A percentile compares a stretch with the other conserved stretches of the same genome.
Conservation (phyloP, 2,113 vertebrate species). For the Perccottus glenii region DNA sequence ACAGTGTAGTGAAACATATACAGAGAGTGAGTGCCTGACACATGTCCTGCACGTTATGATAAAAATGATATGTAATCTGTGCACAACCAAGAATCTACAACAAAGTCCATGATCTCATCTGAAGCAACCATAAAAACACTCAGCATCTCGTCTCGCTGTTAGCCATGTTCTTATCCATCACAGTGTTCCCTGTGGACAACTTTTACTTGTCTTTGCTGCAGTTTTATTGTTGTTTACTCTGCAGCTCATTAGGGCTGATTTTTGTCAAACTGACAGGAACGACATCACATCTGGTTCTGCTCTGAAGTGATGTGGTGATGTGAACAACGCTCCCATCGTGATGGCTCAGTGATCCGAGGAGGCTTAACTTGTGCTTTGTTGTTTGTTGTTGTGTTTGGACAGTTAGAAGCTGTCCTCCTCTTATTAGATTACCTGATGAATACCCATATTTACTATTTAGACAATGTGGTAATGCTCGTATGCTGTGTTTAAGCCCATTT, state of each 20-base stretch:
- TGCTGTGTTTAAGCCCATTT: too few relatives aligned
- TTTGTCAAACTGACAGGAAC: conserved; percentile 19
- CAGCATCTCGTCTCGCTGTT: background rate
- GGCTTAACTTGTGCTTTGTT: conserved; percentile 12
- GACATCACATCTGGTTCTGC: conserved; percentile 34
- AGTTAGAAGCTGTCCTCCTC: too few relatives aligned
- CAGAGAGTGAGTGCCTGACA: too few relatives aligned
- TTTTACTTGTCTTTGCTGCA: background rate
- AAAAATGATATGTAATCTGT: background rate
- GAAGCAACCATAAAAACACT: background rate
- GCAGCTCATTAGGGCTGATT: conserved; percentile 34
- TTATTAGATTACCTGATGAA: too few relatives aligned
- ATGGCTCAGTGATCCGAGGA: conserved; percentile 31
- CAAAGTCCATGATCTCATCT: background rate
- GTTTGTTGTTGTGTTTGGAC: conserved; percentile 9
- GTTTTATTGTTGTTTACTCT: conserved; percentile 39
- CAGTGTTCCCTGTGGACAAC: conserved; percentile 10
- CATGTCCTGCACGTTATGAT: background rate
- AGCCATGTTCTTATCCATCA: conserved; percentile 12
- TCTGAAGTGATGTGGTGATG: conserved; percentile 20
- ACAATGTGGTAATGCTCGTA: too few relatives aligned
- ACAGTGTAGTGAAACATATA: too few relatives aligned
- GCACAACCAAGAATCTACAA: background rate
- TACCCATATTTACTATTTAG: too few relatives aligned
- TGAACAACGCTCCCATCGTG: background rate